phyloP scores from a whole-genome alignment of 2,797 vertebrate genomes.

The Bradypus variegatus region DNA sequence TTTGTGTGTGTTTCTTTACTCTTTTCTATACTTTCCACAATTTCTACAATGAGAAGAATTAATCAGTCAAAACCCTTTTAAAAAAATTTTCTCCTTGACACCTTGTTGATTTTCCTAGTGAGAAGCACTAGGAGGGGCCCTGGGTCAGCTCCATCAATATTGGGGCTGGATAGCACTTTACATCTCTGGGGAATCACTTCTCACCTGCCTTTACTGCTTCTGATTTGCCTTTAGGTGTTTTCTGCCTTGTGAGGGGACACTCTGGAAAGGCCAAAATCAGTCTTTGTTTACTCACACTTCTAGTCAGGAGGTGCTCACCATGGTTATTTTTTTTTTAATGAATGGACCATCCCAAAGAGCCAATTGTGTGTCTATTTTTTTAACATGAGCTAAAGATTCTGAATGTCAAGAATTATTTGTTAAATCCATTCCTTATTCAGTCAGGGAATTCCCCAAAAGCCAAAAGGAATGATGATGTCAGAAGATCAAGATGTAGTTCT shows the following conservation, averaged over 20 bases:
- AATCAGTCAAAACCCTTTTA: background rate
- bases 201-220: background rate
- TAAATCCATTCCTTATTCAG: background rate
- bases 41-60: background rate
- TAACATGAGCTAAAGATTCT: background rate
- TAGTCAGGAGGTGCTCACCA: background rate
- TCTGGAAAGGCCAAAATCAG: background rate
- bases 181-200: background rate
- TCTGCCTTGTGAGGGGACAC: background rate
- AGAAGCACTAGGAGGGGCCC: background rate
- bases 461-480: background rate
- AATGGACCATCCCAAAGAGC: background rate
- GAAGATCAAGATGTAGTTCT: background rate
- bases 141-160: background rate
- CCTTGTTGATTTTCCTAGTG: background rate
- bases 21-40: constrained; percentile 8
- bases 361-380: background rate
- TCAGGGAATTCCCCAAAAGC: background rate
- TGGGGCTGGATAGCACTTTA: background rate
- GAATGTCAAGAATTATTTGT: background rate
- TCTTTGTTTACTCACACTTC: background rate
- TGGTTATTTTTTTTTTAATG: background rate
- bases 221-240: background rate
- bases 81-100: background rate
- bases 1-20: background rate